Percentiles rank a stretch among this genome's conserved stretches.
Evolutionary conservation across 1,140 invertebrate genomes (phyloP).

Genomic region (Cheumatopsyche charites): DNA sequence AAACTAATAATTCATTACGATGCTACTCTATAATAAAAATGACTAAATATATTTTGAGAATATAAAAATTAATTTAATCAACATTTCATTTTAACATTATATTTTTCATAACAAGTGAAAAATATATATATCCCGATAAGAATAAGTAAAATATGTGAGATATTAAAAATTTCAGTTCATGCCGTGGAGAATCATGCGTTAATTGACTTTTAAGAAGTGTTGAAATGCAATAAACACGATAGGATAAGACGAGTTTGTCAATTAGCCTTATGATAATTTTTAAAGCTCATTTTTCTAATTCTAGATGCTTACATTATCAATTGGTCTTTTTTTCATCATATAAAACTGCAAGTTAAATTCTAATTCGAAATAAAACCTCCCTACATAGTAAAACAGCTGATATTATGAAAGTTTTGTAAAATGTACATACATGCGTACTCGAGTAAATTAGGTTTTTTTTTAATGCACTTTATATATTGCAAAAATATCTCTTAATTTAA

Average conservation of each 20-base stretch:
- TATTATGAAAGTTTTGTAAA: background rate
- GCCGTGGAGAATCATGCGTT: slow-evolving; percentile 12
- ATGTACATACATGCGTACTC: background rate
- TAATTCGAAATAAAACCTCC: no score
- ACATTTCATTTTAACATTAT: background rate
- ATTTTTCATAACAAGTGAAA: background rate
- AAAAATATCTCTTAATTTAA: slow-evolving; percentile 11
- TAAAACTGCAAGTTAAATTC: no score
- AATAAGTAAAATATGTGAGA: background rate
- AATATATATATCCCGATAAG: no score
- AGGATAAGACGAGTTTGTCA: slow-evolving; percentile 18
- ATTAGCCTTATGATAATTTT: slow-evolving; percentile 34
- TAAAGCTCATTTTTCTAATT: slow-evolving; percentile 36
- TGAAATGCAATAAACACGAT: slow-evolving; percentile 10
- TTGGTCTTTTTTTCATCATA: slow-evolving; percentile 31
- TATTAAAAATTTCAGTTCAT: background rate
- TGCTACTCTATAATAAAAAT: background rate
- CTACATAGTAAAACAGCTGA: background rate
- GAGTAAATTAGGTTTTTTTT: background rate
- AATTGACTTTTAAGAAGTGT: slow-evolving; percentile 3
- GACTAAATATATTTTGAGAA: slow-evolving; percentile 5
- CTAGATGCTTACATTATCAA: slow-evolving; percentile 32
- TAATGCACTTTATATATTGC: background rate
- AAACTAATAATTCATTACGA: background rate
- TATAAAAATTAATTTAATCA: slow-evolving; percentile 11